A percentile compares a stretch with the other conserved stretches of the same genome.
Conservation (phyloP, 2,888 invertebrate species). For the Polia nebulosa region DNA sequence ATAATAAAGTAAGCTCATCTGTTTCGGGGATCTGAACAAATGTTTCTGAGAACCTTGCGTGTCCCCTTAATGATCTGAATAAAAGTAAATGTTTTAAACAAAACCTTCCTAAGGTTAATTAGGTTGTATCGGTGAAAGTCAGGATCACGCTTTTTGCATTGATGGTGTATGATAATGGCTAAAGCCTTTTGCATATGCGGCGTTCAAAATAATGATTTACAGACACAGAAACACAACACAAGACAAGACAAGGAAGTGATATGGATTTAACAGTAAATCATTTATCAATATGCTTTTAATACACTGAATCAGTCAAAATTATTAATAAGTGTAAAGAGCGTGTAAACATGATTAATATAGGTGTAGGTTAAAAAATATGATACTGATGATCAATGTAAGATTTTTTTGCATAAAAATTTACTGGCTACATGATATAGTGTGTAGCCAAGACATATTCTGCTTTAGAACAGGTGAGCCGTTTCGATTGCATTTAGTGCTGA, state of each 20-base stretch:
- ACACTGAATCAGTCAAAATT: conserved; percentile 40
- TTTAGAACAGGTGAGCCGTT: conserved; percentile 24
- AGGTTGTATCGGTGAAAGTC: conserved; percentile 60
- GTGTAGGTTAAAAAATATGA: conserved; percentile 46
- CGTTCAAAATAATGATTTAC: conserved; percentile 31
- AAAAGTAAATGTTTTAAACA: conserved; percentile 65
- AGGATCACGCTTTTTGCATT: conserved; percentile 41
- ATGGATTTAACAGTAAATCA: conserved; percentile 35
- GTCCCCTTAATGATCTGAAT: conserved; percentile 66
- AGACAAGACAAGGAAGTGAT: conserved; percentile 21
- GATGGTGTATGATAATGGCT: conserved; percentile 36
- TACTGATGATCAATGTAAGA: conserved; percentile 38
- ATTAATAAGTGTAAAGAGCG: conserved; percentile 57
- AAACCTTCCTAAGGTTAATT: conserved; percentile 65
- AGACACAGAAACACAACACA: too few relatives aligned
- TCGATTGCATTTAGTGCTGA: conserved; percentile 35
- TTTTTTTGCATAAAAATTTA: conserved; percentile 54
- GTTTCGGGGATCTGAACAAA: conserved; percentile 80
- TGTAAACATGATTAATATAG: conserved; percentile 58
- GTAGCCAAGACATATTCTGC: conserved; percentile 20
- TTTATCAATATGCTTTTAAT: conserved; percentile 33
- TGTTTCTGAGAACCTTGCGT: conserved; percentile 80
- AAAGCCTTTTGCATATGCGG: not conserved
- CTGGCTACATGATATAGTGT: conserved; percentile 20
- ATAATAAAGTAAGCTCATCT: conserved; percentile 81